These are phyloP conservation scores for Morpho helenor DNA, from an alignment of 2,888 invertebrate species.

Conservation along the genomic window DNA sequence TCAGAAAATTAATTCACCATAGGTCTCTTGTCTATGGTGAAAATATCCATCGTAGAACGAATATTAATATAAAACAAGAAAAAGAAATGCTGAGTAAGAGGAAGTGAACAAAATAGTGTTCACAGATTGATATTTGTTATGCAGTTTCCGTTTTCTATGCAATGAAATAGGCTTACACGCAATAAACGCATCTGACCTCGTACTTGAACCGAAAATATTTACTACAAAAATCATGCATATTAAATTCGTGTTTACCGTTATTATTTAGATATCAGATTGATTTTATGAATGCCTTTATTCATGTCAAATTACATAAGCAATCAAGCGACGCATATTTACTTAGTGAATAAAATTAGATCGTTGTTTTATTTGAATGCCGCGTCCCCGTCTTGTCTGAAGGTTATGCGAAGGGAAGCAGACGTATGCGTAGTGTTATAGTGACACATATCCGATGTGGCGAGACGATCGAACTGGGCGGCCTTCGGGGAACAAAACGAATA, in stretches of 20 bases:
- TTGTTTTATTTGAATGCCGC: constrained; percentile 34
- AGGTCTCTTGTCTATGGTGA: too few species aligned
- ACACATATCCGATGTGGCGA: constrained; percentile 68
- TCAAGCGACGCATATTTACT: constrained; percentile 14
- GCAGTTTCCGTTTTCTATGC: too few species aligned
- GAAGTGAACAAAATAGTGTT: too few species aligned
- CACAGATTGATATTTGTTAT: too few species aligned
- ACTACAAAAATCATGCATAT: constrained; percentile 10
- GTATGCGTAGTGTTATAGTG: constrained; percentile 64
- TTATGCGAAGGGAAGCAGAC: constrained; percentile 47
- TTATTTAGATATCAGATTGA: constrained; percentile 5
- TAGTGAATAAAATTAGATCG: constrained; percentile 29
- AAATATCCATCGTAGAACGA: too few species aligned
- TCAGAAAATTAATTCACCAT: too few species aligned
- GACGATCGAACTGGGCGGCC: constrained; percentile 64
- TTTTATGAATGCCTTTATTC: constrained; percentile 13
- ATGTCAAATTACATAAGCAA: constrained; percentile 15
- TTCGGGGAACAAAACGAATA: constrained; percentile 64
- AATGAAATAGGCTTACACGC: neutral
- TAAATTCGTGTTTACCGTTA: neutral
- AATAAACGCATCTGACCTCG: constrained; percentile 14
- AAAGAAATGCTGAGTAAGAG: too few species aligned
- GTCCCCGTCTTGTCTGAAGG: constrained; percentile 42
- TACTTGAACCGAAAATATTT: constrained; percentile 25
- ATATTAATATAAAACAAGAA: too few species aligned